Base-by-base conservation (phyloP, 2,797 vertebrate species). In the Erethizon dorsatum region DNA sequence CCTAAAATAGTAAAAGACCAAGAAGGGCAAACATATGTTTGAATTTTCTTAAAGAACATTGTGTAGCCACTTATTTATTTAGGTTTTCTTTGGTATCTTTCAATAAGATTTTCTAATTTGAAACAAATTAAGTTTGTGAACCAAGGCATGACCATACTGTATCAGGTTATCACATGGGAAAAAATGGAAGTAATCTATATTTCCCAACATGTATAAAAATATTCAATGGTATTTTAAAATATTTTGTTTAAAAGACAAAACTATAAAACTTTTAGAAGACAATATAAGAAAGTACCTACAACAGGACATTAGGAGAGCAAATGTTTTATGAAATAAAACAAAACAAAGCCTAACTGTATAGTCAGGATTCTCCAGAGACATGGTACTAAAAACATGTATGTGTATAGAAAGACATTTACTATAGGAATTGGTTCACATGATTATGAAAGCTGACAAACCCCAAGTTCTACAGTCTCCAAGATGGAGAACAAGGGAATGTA, bases 251-350 rank as follows among this genome's bases (percentile, higher is more conserved):
- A 89, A 94, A 65, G 14, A 13, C n/a, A 85, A 89, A 33, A 45
- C 24, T 28, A 57, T 10, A 47, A 90, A 56, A 77, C 56, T 80
- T 93, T 52, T 20, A 80, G 41, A 85, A n/a, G 11, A 41, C 17
- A 73, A 9, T 73, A 45, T 6, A 79, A 57, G 22, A 79, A 82
- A 63, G 33, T 54, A 41, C 37, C 31, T n/a, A 31, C n/a, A 69
- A 75, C 14, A 28, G 15, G 17, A 83, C 1, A 11, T 37, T 78
- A 56, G 52, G 28, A 61, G 28, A 88, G 10, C 13, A 92, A 87
- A 84, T 33, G 11, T 47, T 52, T 90, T 90, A 82, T 78, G 52
- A 78, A 65, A 50, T 67, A 96, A 92, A 79, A 67, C 31, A 78
- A 96, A 45, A 56, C 31, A 63, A 92, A 90, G 20, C 24, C 2